Base-by-base conservation (phyloP, 2,113 vertebrate species). In the Corydoras sp. region DNA sequence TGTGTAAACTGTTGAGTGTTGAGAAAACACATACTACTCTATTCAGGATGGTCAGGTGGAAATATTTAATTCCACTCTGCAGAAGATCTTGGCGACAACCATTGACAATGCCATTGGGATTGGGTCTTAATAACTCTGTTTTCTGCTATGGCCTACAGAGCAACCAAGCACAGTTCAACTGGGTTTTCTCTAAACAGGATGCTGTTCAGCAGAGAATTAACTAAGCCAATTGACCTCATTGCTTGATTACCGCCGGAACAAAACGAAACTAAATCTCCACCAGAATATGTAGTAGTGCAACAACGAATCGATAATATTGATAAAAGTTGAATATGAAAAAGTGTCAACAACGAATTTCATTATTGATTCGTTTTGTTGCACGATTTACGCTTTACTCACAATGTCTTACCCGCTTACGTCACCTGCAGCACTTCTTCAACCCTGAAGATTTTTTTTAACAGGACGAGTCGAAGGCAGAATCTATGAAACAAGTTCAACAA, bases 41-140 rank as follows among this genome's bases (percentile, higher is more conserved):
- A 0, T 77, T 79, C 5, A 15, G 43, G 48, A 79, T 10, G 65
- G 75, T 1, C n/a, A 80, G 2, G 72, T 81, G 0, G 31, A 75
- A 9, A 3, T 11, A 0, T 84, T 82, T 6, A 80, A 80, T 10
- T 66, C 64, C 9, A 81, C 51, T 0, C 24, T 81, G 0, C 76
- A 83, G 10, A 82, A 82, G 35, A 77, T 72, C 1, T 14, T 72
- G 0, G 55, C 69, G 1, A 31, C 72, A 0, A 79, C 75, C 0
- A 56, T 64, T 0, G 73, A 3, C 11, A 3, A 0, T 75, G 76
- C 8, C 65, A 83, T 4, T 83, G 75, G 73, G 79, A 82, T 2
- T 80, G 73, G 76, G 61, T 79, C 4, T 0, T 81, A 0, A 82
- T 79, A 73, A 61, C 69, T 8, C 56, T 66, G 0, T 81, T 30